A percentile compares a stretch with the other conserved stretches of the same genome.
Evolutionary conservation across 1,140 invertebrate genomes (phyloP).

Genomic region (Scaptomyza pallida): DNA sequence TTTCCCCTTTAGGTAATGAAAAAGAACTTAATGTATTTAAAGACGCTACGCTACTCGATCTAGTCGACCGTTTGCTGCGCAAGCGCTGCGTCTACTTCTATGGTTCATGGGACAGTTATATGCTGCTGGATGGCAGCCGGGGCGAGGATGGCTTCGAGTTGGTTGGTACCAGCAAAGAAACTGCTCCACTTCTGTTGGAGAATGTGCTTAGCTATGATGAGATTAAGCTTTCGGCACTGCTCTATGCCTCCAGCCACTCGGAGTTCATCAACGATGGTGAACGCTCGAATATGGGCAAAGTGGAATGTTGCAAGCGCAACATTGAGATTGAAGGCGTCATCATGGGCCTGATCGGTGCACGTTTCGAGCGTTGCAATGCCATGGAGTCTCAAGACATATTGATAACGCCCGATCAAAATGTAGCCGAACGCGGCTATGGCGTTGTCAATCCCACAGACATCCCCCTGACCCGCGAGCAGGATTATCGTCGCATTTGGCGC

Average conservation of each 20-base stretch:
- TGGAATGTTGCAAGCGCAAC: slow-evolving; percentile 56
- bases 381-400: slow-evolving; percentile 87
- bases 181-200: slow-evolving; percentile 40
- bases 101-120: slow-evolving; percentile 15
- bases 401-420: slow-evolving; percentile 85
- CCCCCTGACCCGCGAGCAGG: not conserved
- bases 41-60: slow-evolving; percentile 36
- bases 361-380: slow-evolving; percentile 84
- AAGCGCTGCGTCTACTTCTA: slow-evolving; percentile 68
- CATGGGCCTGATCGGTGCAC: slow-evolving; percentile 84
- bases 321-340: slow-evolving; percentile 77
- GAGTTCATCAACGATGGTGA: slow-evolving; percentile 88
- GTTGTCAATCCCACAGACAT: not conserved
- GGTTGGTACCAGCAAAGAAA: slow-evolving; percentile 49
- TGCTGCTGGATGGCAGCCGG: slow-evolving; percentile 27
- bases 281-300: slow-evolving; percentile 85
- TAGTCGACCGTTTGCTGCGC: slow-evolving; percentile 66
- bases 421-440: slow-evolving; percentile 84
- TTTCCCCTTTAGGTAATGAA: slow-evolving; percentile 21
- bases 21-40: slow-evolving; percentile 46
- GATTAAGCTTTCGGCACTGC: slow-evolving; percentile 85
- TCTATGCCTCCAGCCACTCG: slow-evolving; percentile 86
- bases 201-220: slow-evolving; percentile 76
- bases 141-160: slow-evolving; percentile 52
- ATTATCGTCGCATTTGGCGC: slow-evolving; percentile 69